Base-by-base conservation (phyloP, 2,797 vertebrate genomes). In the Acridotheres tristis region DNA sequence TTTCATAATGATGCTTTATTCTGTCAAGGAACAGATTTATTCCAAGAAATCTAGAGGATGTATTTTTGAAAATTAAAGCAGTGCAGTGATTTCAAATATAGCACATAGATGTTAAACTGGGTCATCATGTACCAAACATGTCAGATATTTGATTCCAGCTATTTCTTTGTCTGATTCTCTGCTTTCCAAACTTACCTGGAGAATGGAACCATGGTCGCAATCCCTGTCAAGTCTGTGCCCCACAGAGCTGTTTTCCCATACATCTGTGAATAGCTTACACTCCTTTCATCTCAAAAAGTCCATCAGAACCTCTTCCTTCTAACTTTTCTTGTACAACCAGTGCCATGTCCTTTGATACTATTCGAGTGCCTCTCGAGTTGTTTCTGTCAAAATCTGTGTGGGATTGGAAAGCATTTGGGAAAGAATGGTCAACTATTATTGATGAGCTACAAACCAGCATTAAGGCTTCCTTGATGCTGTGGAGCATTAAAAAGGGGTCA, bases 161-260 rank as follows among this genome's bases (percentile, higher is more conserved):
- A 26, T 76, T 85, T 40, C 11, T 66, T 85, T 85, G 29, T n/a
- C 43, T 30, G 3, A 27, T 72, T 50, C 10, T 73, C 30, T 79
- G 27, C 18, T 92, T 94, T 78, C 43, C 23, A 55, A 61, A 74
- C 13, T 68, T 59, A 48, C 9, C 1, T 27, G 38, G 50, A 68
- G 13, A 47, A 53, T 0, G 1, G 17, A 82, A 34, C 2, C 1
- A 13, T 2, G 1, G 29, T 16, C 8, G 11, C n/a, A 48, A 13
- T 23, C 12, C 16, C 10, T 74, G 53, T 80, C 26, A 34, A 61
- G 19, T 4, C 22, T 68, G 14, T 32, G 27, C 25, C 11, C 5
- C 16, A 43, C 23, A 27, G 15, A 43, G 6, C 5, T 72, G 7
- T 54, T 87, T 62, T 26, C 30, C 30, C 7, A 34, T 6, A 13